Evolutionary conservation across 2,113 vertebrate genomes (phyloP), one percentile per base, ranked within the genome.

Genomic region (Pseudorhombus dupliciocellatus): DNA sequence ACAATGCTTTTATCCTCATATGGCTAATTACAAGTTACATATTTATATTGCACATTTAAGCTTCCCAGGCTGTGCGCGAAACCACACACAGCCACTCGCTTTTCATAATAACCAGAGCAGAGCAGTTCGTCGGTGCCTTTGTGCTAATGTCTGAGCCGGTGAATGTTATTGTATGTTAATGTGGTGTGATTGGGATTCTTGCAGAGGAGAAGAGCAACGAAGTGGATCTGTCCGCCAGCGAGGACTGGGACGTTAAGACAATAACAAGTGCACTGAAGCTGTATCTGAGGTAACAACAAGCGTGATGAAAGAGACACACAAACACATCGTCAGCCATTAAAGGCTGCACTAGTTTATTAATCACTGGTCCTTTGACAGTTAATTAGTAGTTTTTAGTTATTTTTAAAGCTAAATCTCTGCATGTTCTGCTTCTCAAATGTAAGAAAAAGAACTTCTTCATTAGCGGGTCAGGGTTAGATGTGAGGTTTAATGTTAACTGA

Each of bases 201-300:
- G 57, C 62, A 94, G 98, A 98, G 90, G 93, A 94, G 83, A 98
- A 96, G 92, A 96, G 91, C 83, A 92, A 80, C 66, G 96, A 98
- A 31, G 79, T 97, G 81, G 96, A 98, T 80, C 87, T 99, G 87
- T 94, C 96, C 67, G 84, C 90, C 69, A 93, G 93, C 5, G 81
- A 92, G 8, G 98, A 99, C 15, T 99, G 97, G 98, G 98, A 99
- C 60, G 92, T 98, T 44, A 99, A 98, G 90, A 98, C 98, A 1
- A 95, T 99, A 84, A 98, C 97, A 0, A 99, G 97, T 79, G 94
- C 96, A 78, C 88, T 99, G 80, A 99, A 99, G 71, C 96, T 96
- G 8, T 98, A 96, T 89, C 88, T 99, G 72, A 95, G 98, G 98
- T 98, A 84, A 92, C 93, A 8, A 50, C 58, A 25, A 2, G 20